Evolutionary conservation across 2,797 vertebrate genomes (phyloP).

Genomic region (Enteromius paludinosus): DNA sequence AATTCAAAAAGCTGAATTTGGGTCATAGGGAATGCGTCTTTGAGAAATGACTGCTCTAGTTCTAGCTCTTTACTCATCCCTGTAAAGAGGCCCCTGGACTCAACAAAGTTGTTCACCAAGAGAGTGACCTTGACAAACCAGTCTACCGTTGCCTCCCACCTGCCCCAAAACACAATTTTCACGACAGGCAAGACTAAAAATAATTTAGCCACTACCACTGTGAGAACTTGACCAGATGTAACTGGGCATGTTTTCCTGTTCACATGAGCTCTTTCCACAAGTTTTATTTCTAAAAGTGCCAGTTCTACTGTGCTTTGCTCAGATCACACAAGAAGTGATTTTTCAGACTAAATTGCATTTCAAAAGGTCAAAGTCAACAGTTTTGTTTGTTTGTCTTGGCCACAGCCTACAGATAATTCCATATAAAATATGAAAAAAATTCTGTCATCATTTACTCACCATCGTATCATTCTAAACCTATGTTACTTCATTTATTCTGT

Average conservation of each 20-base stretch:
- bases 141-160: not conserved
- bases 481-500: not conserved
- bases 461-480: not conserved
- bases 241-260: not conserved
- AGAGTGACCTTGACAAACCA: constrained; percentile 28
- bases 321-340: not conserved
- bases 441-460: not conserved
- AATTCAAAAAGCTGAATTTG: constrained; percentile 5
- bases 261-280: not conserved
- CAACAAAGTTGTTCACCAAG: not conserved
- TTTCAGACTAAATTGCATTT: not conserved
- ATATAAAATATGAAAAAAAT: not conserved
- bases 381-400: not conserved
- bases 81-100: not conserved
- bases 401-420: not conserved
- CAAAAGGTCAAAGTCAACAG: not conserved
- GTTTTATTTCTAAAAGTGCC: not conserved
- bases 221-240: constrained; percentile 20
- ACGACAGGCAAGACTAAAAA: constrained; percentile 22
- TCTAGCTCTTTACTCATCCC: not conserved
- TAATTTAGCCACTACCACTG: not conserved
- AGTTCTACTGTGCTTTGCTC: not conserved
- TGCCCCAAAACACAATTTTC: constrained; percentile 28
- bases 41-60: constrained; percentile 27
- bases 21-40: constrained; percentile 14